Evolutionary conservation across 2,113 vertebrate species (phyloP).

Genomic region (Dasyprocta punctata): DNA sequence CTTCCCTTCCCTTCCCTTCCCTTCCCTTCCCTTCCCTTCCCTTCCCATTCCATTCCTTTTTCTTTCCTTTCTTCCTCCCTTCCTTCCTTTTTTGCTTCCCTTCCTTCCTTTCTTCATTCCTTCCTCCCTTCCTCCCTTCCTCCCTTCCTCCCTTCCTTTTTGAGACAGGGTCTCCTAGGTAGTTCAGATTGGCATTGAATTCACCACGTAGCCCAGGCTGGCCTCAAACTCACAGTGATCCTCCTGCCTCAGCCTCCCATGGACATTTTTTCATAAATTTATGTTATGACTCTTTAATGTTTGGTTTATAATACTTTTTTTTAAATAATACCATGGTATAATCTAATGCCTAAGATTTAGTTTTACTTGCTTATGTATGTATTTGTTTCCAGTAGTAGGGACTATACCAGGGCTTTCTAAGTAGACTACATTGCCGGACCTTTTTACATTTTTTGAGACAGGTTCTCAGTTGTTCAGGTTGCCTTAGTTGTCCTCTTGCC

Average conservation of each 20-base stretch:
- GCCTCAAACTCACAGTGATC: not conserved
- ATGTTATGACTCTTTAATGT: not conserved
- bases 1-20: no score
- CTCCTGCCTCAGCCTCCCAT: not conserved
- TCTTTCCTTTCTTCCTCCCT: no score
- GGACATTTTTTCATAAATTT: conserved; percentile 4
- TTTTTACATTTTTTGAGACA: not conserved
- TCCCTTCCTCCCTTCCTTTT: not conserved
- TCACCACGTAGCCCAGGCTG: not conserved
- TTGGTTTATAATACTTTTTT: not conserved
- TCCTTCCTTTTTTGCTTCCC: no score
- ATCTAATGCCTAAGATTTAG: not conserved
- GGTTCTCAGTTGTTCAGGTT: not conserved
- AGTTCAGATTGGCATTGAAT: not conserved
- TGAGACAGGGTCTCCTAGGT: not conserved
- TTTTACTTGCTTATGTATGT: not conserved
- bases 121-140: not conserved
- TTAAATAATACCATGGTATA: not conserved
- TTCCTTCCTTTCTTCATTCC: no score
- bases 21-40: no score
- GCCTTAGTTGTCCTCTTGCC: not conserved
- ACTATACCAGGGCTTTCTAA: not conserved
- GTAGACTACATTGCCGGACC: not conserved
- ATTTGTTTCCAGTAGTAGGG: not conserved
- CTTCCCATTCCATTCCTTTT: no score